Base-by-base conservation (phyloP, 2,113 vertebrate species). In the Odontesthes bonariensis region DNA sequence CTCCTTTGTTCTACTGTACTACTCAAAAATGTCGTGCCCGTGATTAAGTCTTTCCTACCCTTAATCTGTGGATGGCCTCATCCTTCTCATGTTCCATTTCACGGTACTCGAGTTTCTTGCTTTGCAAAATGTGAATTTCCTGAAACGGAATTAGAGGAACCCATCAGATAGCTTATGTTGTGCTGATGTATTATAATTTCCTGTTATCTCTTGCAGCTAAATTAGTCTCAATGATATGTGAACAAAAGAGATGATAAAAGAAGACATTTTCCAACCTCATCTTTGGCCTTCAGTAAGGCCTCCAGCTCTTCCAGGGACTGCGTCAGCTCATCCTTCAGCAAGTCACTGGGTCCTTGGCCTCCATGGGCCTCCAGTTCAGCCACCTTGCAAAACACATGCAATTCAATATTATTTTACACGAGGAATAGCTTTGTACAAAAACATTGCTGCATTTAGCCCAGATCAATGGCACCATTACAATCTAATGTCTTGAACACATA, bases 111-210 rank as follows among this genome's bases (percentile, higher is more conserved):
- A 89, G 88, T 22, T 93, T 97, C 77, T 98, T 97, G 78, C 83
- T 96, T 84, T 96, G 97, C 51, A 99, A 89, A 60, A 96, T 88
- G 89, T 96, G 96, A 55, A 99, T 97, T 92, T 99, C 98, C 98
- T 99, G 69, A 11, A 87, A 56, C 19, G 64, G 6, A 79, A 82
- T 27, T 3, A 42, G 40, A 70, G 38, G 4, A 49, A 19, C 8
- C 3, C 23, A 12, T 73, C 3, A 42, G 22, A 55, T 22, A 4
- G 7, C 19, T 35, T 0, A 9, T 42, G 59, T 32, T 46, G 33
- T 1, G 11, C 33, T 35, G 35, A 1, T 49, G 44, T 27, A 20
- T 40, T n/a, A 27, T 38, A 4, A 35, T 14, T 38, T 31, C 8
- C 33, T 31, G 31, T 22, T 35, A 59, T 44, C 56, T 47, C 20